Evolutionary conservation across 2,113 vertebrate genomes (phyloP).

Genomic region (Gymnogyps californianus): DNA sequence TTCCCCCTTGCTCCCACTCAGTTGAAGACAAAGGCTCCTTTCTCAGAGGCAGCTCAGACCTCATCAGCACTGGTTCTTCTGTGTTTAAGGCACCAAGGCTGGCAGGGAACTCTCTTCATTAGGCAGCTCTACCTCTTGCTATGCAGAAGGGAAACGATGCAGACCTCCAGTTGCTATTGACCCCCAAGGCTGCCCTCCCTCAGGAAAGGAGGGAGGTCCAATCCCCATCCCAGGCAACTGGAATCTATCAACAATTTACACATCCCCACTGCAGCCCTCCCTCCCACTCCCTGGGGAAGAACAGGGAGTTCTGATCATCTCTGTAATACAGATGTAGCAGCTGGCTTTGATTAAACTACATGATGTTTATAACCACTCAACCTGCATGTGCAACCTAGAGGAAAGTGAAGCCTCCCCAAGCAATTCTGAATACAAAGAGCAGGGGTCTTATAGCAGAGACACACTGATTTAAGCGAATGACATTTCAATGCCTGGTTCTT

Average conservation of each 20-base stretch:
- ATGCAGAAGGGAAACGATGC: background rate
- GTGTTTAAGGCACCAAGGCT: background rate
- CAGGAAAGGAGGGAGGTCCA: constrained; percentile 32
- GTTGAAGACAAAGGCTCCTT: constrained; percentile 43
- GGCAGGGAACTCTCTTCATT: constrained; percentile 20
- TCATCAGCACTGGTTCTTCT: background rate
- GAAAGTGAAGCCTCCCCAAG: background rate
- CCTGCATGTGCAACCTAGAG: background rate
- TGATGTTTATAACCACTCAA: background rate
- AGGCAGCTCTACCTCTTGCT: background rate
- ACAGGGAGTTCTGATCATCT: constrained; percentile 56
- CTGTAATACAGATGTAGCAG: constrained; percentile 73
- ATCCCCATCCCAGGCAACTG: constrained; percentile 61
- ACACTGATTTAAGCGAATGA: background rate
- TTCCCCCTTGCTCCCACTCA: background rate
- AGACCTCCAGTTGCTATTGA: background rate
- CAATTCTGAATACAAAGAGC: background rate
- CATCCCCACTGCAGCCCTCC: constrained; percentile 7
- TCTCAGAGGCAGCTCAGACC: constrained; percentile 8
- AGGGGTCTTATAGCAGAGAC: background rate
- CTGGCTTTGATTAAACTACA: constrained; percentile 64
- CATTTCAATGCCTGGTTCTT: background rate
- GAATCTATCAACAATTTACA: constrained; percentile 71
- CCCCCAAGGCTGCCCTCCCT: background rate
- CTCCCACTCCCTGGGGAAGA: constrained; percentile 56